Evolutionary conservation across 2,113 vertebrate species (phyloP).

Genomic region (Axis porcinus): DNA sequence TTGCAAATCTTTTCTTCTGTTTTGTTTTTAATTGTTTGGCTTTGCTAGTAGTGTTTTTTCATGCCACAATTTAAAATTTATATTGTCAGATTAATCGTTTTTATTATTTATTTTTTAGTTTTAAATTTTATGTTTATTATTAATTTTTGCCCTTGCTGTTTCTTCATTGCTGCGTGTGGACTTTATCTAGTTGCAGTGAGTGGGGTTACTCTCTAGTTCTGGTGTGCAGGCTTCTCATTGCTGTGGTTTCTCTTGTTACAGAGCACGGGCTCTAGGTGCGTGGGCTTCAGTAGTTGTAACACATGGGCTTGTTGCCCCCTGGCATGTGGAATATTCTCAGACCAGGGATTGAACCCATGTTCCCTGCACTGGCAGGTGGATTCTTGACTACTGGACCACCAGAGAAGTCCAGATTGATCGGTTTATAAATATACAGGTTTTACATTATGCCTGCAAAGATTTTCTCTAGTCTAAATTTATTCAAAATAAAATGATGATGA

Average conservation of each 20-base stretch:
- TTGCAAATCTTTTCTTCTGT: not conserved
- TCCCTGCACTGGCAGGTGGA: not conserved
- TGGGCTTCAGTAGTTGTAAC: not conserved
- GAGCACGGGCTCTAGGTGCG: not conserved
- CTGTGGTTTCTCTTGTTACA: not conserved
- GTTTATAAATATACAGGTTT: not conserved
- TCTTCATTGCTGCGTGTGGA: not conserved
- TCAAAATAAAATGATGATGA: not conserved
- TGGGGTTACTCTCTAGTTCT: not conserved
- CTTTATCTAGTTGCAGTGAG: not conserved
- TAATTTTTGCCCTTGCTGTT: not conserved
- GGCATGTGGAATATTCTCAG: not conserved
- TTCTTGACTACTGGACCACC: not conserved
- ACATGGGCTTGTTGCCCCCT: not conserved
- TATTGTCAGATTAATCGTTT: not conserved
- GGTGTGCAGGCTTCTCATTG: not conserved
- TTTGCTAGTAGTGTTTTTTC: not conserved
- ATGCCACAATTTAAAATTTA: not conserved
- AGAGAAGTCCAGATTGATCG: not conserved
- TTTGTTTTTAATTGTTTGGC: constrained; percentile 1
- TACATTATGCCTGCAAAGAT: not conserved
- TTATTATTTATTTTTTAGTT: not conserved
- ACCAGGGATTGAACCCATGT: not conserved
- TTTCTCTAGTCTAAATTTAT: not conserved
- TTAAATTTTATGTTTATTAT: not conserved